These are phyloP conservation scores for Dyspetes luteomarginatus DNA, from an alignment of 2,888 invertebrate genomes.

Conservation along the genomic window DNA sequence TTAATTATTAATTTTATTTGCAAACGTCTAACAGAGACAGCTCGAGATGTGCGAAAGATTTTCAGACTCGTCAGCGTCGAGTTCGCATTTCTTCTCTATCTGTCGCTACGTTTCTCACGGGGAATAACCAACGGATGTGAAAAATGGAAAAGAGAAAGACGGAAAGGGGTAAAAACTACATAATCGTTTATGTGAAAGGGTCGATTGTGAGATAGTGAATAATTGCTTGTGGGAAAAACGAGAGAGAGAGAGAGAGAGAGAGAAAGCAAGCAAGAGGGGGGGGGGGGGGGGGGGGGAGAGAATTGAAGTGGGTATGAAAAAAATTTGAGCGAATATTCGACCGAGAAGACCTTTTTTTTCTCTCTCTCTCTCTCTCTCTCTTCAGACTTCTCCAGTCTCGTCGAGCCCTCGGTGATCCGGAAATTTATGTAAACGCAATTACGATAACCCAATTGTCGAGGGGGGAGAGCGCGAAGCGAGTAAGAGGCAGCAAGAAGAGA, in stretches of 20 bases:
- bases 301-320: slow-evolving; percentile 1
- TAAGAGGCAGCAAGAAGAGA: not conserved
- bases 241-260: not conserved
- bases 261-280: no score
- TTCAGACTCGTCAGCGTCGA: slow-evolving; percentile 70
- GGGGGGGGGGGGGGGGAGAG: not conserved
- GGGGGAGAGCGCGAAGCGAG: slow-evolving; percentile 18
- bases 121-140: not conserved
- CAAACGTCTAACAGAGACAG: not conserved
- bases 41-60: slow-evolving; percentile 51
- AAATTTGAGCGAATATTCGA: not conserved
- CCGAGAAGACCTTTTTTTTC: not conserved
- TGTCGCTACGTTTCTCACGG: not conserved
- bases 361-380: not conserved
- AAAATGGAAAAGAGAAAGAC: slow-evolving; percentile 4
- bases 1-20: no score
- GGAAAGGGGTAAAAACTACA: not conserved
- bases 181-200: not conserved
- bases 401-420: slow-evolving; percentile 17
- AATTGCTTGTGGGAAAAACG: not conserved
- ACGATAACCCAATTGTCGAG: slow-evolving; percentile 56
- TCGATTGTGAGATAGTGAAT: slow-evolving; percentile 6
- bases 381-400: not conserved
- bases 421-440: slow-evolving; percentile 63
- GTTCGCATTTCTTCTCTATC: slow-evolving; percentile 14